A percentile compares a stretch with the other conserved stretches of the same genome.
phyloP scores from a whole-genome alignment of 1,140 invertebrate genomes.

The Drosophila santomea region DNA sequence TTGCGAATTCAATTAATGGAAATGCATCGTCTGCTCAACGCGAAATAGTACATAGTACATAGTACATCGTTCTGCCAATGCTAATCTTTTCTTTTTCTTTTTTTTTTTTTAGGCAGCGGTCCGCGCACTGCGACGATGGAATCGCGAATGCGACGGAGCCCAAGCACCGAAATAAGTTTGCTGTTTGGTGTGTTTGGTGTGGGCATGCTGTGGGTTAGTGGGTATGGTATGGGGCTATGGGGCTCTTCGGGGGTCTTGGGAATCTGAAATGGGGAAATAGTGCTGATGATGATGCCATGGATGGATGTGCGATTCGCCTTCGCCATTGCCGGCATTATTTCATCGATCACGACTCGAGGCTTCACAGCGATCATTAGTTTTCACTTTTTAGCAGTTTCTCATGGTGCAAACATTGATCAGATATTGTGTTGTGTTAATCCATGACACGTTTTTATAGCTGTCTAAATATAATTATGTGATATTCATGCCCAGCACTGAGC shows the following conservation, averaged over 20 bases:
- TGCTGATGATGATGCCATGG: neutral
- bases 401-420: constrained; percentile 8
- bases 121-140: constrained; percentile 18
- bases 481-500: neutral
- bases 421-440: constrained; percentile 18
- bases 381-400: constrained; percentile 4
- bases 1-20: constrained; percentile 14
- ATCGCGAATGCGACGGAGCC: constrained; percentile 17
- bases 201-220: too few relatives aligned
- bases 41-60: too few relatives aligned
- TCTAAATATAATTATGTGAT: constrained; percentile 27
- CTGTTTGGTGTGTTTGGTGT: constrained; percentile 5
- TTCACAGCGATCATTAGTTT: constrained; percentile 14
- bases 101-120: constrained; percentile 17
- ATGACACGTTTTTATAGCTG: constrained; percentile 17
- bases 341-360: constrained; percentile 35
- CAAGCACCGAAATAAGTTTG: constrained; percentile 16
- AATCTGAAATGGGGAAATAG: constrained; percentile 14
- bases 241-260: constrained; percentile 1
- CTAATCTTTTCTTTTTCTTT: neutral
- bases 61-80: neutral
- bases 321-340: constrained; percentile 17
- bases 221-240: too few relatives aligned
- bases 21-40: constrained; percentile 9
- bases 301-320: constrained; percentile 11